Conservation (phyloP, 2,888 invertebrate species). For the Dorcus hopei region DNA sequence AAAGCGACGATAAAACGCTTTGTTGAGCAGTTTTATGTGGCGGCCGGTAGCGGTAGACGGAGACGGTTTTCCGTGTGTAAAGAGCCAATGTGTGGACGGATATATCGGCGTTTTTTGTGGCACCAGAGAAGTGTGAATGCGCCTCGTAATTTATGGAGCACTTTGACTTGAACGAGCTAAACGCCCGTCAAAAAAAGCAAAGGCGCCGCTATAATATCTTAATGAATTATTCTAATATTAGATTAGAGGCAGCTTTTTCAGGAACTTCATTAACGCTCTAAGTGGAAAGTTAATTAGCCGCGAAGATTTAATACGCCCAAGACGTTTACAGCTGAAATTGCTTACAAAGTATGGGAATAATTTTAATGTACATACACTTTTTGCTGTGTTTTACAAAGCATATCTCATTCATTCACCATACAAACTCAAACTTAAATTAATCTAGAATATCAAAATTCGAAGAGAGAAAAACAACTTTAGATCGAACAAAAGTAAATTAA, state of each 20-base stretch:
- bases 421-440: too few species aligned
- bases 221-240: slow-evolving; percentile 31
- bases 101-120: slow-evolving; percentile 16
- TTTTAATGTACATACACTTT: too few species aligned
- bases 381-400: too few species aligned
- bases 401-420: too few species aligned
- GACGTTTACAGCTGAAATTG: too few species aligned
- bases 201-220: slow-evolving; percentile 20
- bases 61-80: neutral
- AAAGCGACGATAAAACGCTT: slow-evolving; percentile 14
- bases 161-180: slow-evolving; percentile 27
- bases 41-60: slow-evolving; percentile 7
- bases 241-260: slow-evolving; percentile 22
- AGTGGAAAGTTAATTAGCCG: slow-evolving; percentile 23
- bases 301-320: slow-evolving; percentile 18
- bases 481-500: too few species aligned
- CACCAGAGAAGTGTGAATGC: slow-evolving; percentile 24
- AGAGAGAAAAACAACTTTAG: too few species aligned
- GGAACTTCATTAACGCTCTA: slow-evolving; percentile 23
- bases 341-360: too few species aligned
- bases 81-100: slow-evolving; percentile 15
- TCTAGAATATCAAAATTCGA: too few species aligned
- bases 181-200: slow-evolving; percentile 26
- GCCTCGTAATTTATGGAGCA: slow-evolving; percentile 27
- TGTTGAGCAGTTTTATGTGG: slow-evolving; percentile 14